phyloP scores from a whole-genome alignment of 2,113 vertebrate genomes.

The Caretta caretta region DNA sequence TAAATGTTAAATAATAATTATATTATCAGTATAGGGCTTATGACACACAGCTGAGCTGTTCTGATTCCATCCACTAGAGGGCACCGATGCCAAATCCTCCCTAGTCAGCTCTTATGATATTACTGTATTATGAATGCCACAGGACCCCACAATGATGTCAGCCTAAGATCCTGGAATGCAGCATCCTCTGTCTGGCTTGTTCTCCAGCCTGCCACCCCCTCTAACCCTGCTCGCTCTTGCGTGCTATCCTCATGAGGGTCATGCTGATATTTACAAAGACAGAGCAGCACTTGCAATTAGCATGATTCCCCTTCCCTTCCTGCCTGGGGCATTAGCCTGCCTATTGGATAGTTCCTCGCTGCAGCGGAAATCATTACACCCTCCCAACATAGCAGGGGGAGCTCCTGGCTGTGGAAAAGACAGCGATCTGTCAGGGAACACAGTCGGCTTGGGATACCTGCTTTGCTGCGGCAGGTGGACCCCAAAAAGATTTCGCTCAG shows the following conservation, averaged over 20 bases:
- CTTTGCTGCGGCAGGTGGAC: fast-evolving
- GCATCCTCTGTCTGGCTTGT: not conserved
- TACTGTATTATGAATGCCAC: not conserved
- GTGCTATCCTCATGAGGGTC: not conserved
- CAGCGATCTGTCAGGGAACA: not conserved
- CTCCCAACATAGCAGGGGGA: not conserved
- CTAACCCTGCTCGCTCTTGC: not conserved
- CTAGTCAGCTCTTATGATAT: not conserved
- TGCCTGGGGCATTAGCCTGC: not conserved
- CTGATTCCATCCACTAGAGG: not conserved
- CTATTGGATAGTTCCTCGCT: not conserved
- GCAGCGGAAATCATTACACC: not conserved
- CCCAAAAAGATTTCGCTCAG: not conserved
- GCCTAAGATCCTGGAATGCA: not conserved
- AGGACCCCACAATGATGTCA: not conserved
- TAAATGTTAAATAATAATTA: not conserved
- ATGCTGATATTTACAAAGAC: not conserved
- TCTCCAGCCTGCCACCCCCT: not conserved
- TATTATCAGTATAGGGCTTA: not conserved
- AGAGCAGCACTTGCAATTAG: not conserved
- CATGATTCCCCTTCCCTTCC: not conserved
- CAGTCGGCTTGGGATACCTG: not conserved
- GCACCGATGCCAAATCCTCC: not conserved
- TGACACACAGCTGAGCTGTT: not conserved
- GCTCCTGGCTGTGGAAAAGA: not conserved